Evolutionary conservation across 2,888 invertebrate species (phyloP).

Genomic region (Aphrophora alni): DNA sequence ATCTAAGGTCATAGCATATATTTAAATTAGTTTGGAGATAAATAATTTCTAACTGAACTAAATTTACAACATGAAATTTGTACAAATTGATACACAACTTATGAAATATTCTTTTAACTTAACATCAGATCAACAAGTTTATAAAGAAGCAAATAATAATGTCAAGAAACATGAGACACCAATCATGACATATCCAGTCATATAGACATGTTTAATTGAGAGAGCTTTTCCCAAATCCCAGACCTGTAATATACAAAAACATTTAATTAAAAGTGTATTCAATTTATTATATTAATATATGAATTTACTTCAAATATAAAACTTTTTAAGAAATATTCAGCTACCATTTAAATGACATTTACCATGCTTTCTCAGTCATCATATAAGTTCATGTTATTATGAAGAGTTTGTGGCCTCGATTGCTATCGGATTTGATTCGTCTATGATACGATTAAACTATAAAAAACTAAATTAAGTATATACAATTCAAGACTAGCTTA

Average conservation of each 20-base stretch:
- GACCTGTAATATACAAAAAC: slow-evolving; percentile 67
- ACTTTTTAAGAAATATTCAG: no score
- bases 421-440: no score
- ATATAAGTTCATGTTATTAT: no score
- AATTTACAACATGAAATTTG: neutral
- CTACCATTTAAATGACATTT: no score
- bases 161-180: slow-evolving; percentile 58
- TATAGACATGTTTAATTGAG: slow-evolving; percentile 76
- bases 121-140: neutral
- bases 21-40: neutral
- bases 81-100: neutral
- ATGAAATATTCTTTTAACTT: neutral
- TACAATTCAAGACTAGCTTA: no score
- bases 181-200: slow-evolving; percentile 69
- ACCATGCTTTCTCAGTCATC: no score
- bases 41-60: neutral
- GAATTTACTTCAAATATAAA: no score
- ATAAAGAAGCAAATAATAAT: slow-evolving; percentile 38
- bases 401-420: no score
- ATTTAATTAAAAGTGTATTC: no score
- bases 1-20: neutral
- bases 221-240: slow-evolving; percentile 82
- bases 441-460: no score
- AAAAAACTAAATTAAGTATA: no score
- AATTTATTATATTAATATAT: no score